Base-by-base conservation (phyloP, 1,140 invertebrate genomes). In the Caerostris darwini region DNA sequence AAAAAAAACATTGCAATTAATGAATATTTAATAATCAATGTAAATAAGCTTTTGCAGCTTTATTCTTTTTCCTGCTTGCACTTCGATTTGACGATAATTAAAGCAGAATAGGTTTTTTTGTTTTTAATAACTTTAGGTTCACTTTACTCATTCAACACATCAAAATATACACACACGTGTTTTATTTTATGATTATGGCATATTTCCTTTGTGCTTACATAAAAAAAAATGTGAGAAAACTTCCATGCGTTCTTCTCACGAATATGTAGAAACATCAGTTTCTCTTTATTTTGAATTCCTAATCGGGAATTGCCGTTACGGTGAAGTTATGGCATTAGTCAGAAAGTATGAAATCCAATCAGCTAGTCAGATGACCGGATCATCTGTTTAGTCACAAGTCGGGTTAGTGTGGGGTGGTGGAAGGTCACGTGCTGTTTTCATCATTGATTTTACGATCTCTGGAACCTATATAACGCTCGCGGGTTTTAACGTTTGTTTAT, bases 351-450 rank as follows among this genome's bases (percentile, higher is more conserved):
- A 77, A 77, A 77, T 34, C 3, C 34, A 53, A 77, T 77, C 71
- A 50, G 71, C 71, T 14, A 53, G 71, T 77, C 71, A 77, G 71
- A 77, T 77, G 71, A 77, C 71, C 71, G 34, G 71, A 77, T 77
- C 50, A 53, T 53, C 71, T 12, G 71, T 12, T 77, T 77, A 77
- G 71, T 77, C 71, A 77, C 71, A 77, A 77, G 71, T 34, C 3
- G 8, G 19, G 34, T 34, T 34, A 77, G 19, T 12, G 7, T 7
- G 12, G 71, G 34, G 19, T 50, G 71, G 8, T 53, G 10, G 34
- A 77, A 2, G 4, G 50, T 77, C 71, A 77, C 71, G 71, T 77
- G 71, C 12, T 12, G 10, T 50, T 77, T 77, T 34, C 34, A 77
- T 77, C 71, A 50, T 12, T 5, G 7, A 12, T 77, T 77, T 77